Evolutionary conservation across 2,888 invertebrate genomes (phyloP), one percentile per base, ranked within the genome.

Genomic region (Magallana nippona): DNA sequence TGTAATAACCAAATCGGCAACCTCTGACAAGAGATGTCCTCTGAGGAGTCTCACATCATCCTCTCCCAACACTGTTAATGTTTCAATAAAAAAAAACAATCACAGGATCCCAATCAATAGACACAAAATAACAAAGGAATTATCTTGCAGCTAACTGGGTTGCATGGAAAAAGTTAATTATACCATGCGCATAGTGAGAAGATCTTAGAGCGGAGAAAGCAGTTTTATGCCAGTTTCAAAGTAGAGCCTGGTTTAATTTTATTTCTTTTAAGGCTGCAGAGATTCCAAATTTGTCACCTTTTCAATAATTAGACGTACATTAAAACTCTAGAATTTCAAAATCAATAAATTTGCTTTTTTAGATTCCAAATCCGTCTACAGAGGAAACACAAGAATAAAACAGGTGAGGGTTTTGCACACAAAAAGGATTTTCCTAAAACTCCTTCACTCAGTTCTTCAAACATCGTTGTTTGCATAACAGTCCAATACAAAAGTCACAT

Each of bases 121-220:
- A 27, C 71, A 27, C 27, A 63, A 71, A 71, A 71, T 71, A 71
- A 71, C 71, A 22, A 71, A 22, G 32, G 22, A 71, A 63, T 22
- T 63, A 71, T 71, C 71, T 71, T 22, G 27, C 27, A 71, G 71
- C 27, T 71, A 71, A 71, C 71, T 71, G 71, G 27, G 32, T 71
- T 27, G 71, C 71, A 22, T 27, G 71, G 10, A 71, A 71, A 71
- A 27, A 27, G 71, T 71, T 71, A 71, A 71, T 71, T 71, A 71
- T 27, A 71, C 13, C 22, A 44, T 44, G 71, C 71, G 32, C 22
- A 2, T 71, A 15, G 27, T 71, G 71, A 71, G 27, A 15, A 15
- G 71, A 27, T 71, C 10, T 22, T 22, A 71, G 13, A 19, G 44
- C 44, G 17, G 15, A 71, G 22, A 32, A 71, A 32, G 15, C 71